Conservation (phyloP, 2,797 vertebrate species). For the Tangara arthus region DNA sequence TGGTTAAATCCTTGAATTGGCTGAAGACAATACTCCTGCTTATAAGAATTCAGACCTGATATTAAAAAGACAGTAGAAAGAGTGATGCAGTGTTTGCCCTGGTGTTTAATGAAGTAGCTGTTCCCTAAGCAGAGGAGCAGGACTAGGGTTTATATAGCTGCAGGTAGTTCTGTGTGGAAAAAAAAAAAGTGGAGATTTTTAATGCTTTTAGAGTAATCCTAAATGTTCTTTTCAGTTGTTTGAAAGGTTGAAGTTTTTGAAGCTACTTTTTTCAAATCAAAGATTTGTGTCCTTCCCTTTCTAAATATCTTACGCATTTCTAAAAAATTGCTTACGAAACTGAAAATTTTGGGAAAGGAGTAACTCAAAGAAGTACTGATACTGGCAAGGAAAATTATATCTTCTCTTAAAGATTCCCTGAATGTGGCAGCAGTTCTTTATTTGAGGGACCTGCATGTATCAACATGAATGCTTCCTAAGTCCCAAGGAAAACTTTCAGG, state of each 20-base stretch:
- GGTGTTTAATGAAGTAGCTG: background rate
- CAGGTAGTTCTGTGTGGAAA: background rate
- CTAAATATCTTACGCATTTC: background rate
- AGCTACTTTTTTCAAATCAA: background rate
- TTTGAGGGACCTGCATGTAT: background rate
- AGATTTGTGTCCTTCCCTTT: background rate
- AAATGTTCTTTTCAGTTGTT: background rate
- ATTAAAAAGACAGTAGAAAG: background rate
- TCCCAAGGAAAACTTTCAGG: constrained; percentile 20
- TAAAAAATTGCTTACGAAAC: background rate
- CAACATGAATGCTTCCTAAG: background rate
- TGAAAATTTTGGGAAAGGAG: background rate
- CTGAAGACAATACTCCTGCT: background rate
- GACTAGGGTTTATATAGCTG: background rate
- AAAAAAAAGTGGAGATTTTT: background rate
- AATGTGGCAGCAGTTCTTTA: background rate
- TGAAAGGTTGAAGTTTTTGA: background rate
- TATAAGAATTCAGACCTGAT: background rate
- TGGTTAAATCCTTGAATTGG: background rate
- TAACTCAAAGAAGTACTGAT: background rate
- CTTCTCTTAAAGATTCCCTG: background rate
- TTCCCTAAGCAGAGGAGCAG: background rate
- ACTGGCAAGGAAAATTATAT: background rate
- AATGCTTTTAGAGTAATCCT: background rate
- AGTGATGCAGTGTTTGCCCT: background rate